These are phyloP conservation scores for Penaeus vannamei DNA, from an alignment of 1,140 invertebrate genomes.

Conservation along the genomic window DNA sequence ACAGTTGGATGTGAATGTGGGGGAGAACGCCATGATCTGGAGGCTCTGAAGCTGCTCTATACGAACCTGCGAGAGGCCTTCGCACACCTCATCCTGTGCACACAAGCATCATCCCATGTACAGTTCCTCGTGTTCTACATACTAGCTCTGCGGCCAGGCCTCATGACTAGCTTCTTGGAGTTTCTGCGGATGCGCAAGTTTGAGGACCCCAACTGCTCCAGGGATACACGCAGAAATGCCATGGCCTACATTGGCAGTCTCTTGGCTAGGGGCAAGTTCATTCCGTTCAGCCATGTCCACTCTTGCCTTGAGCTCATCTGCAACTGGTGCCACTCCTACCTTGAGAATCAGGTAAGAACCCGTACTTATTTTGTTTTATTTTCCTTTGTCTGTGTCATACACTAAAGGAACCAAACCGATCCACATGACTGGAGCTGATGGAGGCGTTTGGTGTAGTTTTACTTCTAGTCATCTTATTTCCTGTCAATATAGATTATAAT, in stretches of 20 bases:
- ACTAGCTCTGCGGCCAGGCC: constrained; percentile 79
- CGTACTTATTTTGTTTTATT: constrained; percentile 70
- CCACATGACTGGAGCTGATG: too few species aligned
- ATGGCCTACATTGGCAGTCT: constrained; percentile 84
- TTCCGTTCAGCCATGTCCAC: constrained; percentile 78
- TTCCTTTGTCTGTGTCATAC: neutral
- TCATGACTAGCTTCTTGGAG: constrained; percentile 81
- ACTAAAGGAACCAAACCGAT: too few species aligned
- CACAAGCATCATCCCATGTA: constrained; percentile 80
- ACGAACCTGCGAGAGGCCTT: constrained; percentile 77
- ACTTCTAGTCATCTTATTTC: too few species aligned
- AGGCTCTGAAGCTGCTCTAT: constrained; percentile 68
- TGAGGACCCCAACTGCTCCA: constrained; percentile 77
- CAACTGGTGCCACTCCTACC: constrained; percentile 84
- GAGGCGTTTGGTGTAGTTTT: too few species aligned
- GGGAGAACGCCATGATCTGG: constrained; percentile 51
- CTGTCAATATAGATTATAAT: too few species aligned
- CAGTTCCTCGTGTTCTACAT: constrained; percentile 87
- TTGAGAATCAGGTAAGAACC: constrained; percentile 76
- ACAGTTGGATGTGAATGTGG: constrained; percentile 61
- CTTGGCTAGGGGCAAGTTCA: constrained; percentile 79
- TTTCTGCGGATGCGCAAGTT: constrained; percentile 75
- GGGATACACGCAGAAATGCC: constrained; percentile 80
- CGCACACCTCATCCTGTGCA: constrained; percentile 82
- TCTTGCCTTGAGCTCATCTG: constrained; percentile 78